These are phyloP conservation scores for Sesamia nonagrioides DNA, from an alignment of 1,140 invertebrate species.

Conservation along the genomic window DNA sequence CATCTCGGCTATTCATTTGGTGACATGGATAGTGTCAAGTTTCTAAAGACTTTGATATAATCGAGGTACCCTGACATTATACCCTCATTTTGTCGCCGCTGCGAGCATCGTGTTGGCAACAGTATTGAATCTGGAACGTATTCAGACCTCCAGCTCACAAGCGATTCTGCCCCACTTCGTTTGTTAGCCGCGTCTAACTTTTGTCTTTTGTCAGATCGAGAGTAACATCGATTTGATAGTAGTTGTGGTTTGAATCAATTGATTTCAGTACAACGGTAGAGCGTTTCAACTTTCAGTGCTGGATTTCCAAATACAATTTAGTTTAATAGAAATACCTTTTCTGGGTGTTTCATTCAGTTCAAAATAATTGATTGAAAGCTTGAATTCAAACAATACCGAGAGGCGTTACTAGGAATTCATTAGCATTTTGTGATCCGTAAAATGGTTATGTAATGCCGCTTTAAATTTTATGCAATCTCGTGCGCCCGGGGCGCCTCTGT, in stretches of 20 bases:
- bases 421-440: conserved; percentile 6
- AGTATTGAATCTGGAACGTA: conserved; percentile 44
- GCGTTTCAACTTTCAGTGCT: neutral
- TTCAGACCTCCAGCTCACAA: conserved; percentile 4
- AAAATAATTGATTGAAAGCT: conserved; percentile 5
- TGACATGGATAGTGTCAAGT: conserved; percentile 6
- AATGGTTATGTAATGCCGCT: neutral
- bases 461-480: conserved; percentile 15
- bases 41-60: conserved; percentile 8
- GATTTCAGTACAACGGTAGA: neutral
- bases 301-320: neutral
- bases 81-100: neutral
- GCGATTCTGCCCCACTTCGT: conserved; percentile 40
- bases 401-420: neutral
- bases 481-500: neutral
- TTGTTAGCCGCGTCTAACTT: conserved; percentile 50
- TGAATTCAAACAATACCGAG: neutral
- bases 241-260: neutral
- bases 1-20: conserved; percentile 25
- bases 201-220: conserved; percentile 46
- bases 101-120: conserved; percentile 18
- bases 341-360: neutral
- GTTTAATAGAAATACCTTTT: conserved; percentile 9
- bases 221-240: conserved; percentile 36
- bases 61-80: conserved; percentile 13